Percentiles rank a stretch among this genome's conserved stretches.
Evolutionary conservation across 2,113 vertebrate genomes (phyloP).

Genomic region (Pedetes capensis): DNA sequence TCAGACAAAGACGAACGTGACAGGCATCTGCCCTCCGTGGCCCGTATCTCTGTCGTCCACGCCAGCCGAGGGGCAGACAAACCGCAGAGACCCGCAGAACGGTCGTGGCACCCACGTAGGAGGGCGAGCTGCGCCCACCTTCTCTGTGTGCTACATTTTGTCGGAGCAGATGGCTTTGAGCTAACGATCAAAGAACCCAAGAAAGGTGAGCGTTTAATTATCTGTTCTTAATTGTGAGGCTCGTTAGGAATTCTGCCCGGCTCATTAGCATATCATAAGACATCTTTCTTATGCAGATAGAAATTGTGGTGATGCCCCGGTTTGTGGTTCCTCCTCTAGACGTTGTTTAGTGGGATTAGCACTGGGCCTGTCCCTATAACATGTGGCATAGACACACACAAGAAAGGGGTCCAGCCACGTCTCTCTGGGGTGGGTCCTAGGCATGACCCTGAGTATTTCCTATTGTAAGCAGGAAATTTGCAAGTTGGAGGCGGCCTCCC

Average conservation of each 20-base stretch:
- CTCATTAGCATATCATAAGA: background rate
- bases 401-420: rapidly evolving
- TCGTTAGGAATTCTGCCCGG: background rate
- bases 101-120: no score
- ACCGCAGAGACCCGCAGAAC: no score
- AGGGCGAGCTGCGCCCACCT: no score
- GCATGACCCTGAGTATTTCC: background rate
- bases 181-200: background rate
- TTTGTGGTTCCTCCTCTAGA: no score
- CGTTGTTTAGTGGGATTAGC: rapidly evolving
- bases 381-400: rapidly evolving
- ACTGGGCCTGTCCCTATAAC: rapidly evolving
- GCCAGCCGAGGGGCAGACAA: no score
- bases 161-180: background rate
- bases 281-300: background rate
- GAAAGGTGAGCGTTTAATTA: background rate
- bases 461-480: no score
- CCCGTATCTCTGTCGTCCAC: no score
- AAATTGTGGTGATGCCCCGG: no score
- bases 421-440: rapidly evolving
- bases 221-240: background rate
- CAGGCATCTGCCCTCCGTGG: no score
- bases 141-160: background rate
- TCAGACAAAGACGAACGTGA: no score
- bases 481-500: background rate